Evolutionary conservation across 2,797 vertebrate genomes (phyloP), one percentile per base, ranked within the genome.

Genomic region (Cossypha caffra): DNA sequence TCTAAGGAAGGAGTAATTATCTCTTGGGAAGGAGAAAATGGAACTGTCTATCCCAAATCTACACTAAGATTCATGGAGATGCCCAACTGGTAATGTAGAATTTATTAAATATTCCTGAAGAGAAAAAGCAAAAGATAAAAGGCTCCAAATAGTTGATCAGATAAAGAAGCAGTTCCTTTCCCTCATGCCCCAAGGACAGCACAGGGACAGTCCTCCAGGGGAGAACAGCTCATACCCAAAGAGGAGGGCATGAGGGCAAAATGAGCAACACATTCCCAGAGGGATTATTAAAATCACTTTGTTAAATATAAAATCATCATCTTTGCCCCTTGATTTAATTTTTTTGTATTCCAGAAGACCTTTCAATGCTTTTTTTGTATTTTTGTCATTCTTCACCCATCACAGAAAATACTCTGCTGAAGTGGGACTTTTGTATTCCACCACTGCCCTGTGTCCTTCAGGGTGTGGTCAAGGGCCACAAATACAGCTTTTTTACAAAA

Each of bases 401-500:
- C 48, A 37, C 26, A 47, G 43, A 76, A 91, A 85, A 42, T 45
- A 12, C 23, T 31, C 5, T 31, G 21, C 55, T 35, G 33, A 52
- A 47, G 43, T 47, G 50, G 18, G 14, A 8, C 16, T 54, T 17
- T 21, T 82, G 11, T 38, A 6, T 62, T 74, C 63, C 42, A n/a
- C 55, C 31, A 10, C 5, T 11, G 21, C 19, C 38, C 48, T 0
- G 0, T 35, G n/a, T 47, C 31, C 55, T 52, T 40, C 55, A 55
- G 23, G 28, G 28, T 57, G 47, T 13, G 38, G 10, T 26, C 1
- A 5, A 76, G 40, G 31, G 37, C 54, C 40, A 58, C 17, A 31
- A 52, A 31, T 35, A 19, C 13, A 59, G 18, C 23, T 73, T 48
- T 15, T 71, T 82, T 57, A 38, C 29, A 42, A 62, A 86, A 50